A percentile compares a stretch with the other conserved stretches of the same genome.
phyloP scores from a whole-genome alignment of 2,888 invertebrate species.

The Galerucella pusilla region DNA sequence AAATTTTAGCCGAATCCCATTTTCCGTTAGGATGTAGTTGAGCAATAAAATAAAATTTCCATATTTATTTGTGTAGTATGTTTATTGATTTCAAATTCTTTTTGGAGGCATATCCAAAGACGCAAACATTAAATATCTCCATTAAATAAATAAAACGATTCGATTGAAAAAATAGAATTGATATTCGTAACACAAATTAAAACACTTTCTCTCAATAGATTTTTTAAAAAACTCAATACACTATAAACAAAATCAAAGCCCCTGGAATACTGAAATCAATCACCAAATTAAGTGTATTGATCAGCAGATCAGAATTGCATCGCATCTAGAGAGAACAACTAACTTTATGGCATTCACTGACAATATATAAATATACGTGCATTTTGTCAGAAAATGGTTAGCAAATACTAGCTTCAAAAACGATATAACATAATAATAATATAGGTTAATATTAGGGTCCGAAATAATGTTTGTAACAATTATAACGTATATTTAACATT shows the following conservation, averaged over 20 bases:
- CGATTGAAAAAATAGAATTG: slow-evolving; percentile 10
- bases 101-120: slow-evolving; percentile 50
- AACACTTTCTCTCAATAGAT: slow-evolving; percentile 28
- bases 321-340: slow-evolving; percentile 58
- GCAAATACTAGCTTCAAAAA: slow-evolving; percentile 47
- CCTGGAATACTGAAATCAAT: slow-evolving; percentile 65
- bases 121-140: slow-evolving; percentile 11
- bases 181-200: slow-evolving; percentile 29
- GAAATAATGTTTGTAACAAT: slow-evolving; percentile 44
- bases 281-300: slow-evolving; percentile 58
- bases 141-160: slow-evolving; percentile 16
- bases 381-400: slow-evolving; percentile 50
- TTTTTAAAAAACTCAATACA: slow-evolving; percentile 23
- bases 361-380: slow-evolving; percentile 47
- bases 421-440: slow-evolving; percentile 42
- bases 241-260: slow-evolving; percentile 44
- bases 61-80: slow-evolving; percentile 50
- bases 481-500: slow-evolving; percentile 39
- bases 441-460: slow-evolving; percentile 47
- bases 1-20: background rate
- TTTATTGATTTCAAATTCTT: slow-evolving; percentile 65
- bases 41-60: background rate
- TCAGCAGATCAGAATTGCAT: slow-evolving; percentile 65
- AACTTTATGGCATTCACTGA: slow-evolving; percentile 50
- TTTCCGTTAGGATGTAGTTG: background rate